Evolutionary conservation across 1,140 invertebrate species (phyloP), one percentile per base, ranked within the genome.

Genomic region (Drosophila nigromelanica): DNA sequence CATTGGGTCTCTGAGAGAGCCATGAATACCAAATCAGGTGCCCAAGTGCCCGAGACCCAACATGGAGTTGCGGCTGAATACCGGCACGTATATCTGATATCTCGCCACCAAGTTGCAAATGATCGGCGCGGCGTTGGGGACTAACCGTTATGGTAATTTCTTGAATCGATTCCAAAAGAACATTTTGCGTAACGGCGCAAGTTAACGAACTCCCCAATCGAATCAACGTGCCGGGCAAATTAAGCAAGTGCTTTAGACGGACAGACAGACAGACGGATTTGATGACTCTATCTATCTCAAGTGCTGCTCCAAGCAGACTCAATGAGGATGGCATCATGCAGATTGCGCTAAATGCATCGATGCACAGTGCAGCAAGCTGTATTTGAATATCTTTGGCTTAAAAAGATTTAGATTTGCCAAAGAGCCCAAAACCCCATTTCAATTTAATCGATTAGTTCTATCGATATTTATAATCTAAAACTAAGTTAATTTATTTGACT

Each of bases 81-180:
- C 82, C 82, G 50, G 71, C 82, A 86, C 82, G 82, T 87, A 61
- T 81, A 61, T 62, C 66, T 21, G 63, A 56, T 30, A 59, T 4
- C 6, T 58, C 52, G 24, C 27, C 56, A 37, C 40, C n/a, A 18
- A 47, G 15, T 39, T 59, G 54, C 0, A 42, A 50, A 39, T 55
- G 48, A 51, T 58, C 43, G 52, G 24, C 54, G 69, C 43, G 52
- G 24, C 54, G 69, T 42, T 35, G 50, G 21, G 67, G 27, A 1
- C 66, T 86, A 86, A 86, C 82, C 66, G 82, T 86, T 86, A 86
- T 86, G 82, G 81, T 87, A 82, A 86, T 86, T 87, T 87, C 82
- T 86, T 82, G 70, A 74, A 87, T 82, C 72, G 68, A 82, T 78
- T 87, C 82, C 68, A 86, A 81, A 70, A 86, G 82, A 86, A 86